Evolutionary conservation across 2,113 vertebrate species (phyloP).

Genomic region (Athene noctua): DNA sequence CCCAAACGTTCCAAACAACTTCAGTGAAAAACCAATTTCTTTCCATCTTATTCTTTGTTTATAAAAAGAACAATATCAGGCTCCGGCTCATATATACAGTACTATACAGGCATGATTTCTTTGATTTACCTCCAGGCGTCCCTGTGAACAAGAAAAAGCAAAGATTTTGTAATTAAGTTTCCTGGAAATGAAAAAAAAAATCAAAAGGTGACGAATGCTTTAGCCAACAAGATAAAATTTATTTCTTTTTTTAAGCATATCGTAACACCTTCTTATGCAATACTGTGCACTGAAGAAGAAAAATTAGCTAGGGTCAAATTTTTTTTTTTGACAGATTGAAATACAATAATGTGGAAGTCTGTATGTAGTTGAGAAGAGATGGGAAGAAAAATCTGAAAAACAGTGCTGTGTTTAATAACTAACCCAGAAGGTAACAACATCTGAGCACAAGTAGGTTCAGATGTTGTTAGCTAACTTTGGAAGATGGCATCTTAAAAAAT

Average conservation of each 20-base stretch:
- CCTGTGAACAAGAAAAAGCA: not conserved
- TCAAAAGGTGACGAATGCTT: not conserved
- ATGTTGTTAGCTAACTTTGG: not conserved
- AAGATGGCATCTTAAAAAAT: not conserved
- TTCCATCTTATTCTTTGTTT: not conserved
- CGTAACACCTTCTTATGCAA: not conserved
- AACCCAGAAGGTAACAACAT: not conserved
- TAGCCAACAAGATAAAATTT: not conserved
- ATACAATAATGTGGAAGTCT: not conserved
- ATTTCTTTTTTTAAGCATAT: not conserved
- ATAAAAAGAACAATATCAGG: not conserved
- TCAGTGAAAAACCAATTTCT: not conserved
- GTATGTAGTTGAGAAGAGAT: not conserved
- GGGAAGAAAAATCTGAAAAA: not conserved
- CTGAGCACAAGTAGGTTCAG: not conserved
- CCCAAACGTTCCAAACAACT: not conserved
- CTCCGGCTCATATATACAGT: not conserved
- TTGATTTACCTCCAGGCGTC: not conserved
- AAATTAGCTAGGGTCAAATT: not conserved
- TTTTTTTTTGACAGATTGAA: not conserved
- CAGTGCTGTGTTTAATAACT: not conserved
- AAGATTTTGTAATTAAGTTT: not conserved
- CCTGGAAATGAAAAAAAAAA: not conserved
- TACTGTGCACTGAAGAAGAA: not conserved
- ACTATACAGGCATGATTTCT: not conserved